Conservation (phyloP, 2,888 invertebrate species). For the Molanna angustata region DNA sequence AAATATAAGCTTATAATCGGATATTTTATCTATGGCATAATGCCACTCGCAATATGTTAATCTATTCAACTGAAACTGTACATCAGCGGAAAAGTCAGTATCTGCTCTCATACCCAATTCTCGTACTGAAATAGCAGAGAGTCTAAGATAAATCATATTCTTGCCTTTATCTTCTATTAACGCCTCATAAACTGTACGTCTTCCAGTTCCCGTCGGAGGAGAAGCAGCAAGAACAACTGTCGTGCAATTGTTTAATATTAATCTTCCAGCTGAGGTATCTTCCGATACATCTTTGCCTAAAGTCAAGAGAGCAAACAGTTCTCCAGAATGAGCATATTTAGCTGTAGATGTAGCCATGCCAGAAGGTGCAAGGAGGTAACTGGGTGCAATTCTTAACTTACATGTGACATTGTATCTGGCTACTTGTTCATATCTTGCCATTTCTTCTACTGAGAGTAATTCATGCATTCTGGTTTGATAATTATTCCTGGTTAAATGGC, state of each 20-base stretch:
- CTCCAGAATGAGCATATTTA: constrained; percentile 73
- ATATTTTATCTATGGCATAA: constrained; percentile 73
- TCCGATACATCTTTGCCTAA: constrained; percentile 74
- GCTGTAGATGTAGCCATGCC: constrained; percentile 68
- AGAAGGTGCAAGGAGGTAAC: constrained; percentile 67
- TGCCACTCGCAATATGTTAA: constrained; percentile 84
- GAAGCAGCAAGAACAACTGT: constrained; percentile 59
- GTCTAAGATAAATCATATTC: constrained; percentile 69
- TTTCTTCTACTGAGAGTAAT: constrained; percentile 72
- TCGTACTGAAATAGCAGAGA: constrained; percentile 65
- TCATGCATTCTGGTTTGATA: constrained; percentile 74
- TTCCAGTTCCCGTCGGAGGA: constrained; percentile 35
- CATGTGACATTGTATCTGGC: constrained; percentile 67
- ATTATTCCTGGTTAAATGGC: constrained; percentile 62
- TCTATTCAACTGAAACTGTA: constrained; percentile 79
- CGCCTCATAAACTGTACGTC: constrained; percentile 66
- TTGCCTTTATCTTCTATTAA: constrained; percentile 78
- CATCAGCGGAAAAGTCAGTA: constrained; percentile 63
- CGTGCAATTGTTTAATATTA: constrained; percentile 74
- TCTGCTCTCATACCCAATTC: constrained; percentile 61
- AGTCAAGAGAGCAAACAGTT: constrained; percentile 71
- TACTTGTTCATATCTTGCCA: constrained; percentile 67
- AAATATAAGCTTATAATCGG: constrained; percentile 68
- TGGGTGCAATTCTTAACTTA: constrained; percentile 59
- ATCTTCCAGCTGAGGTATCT: constrained; percentile 76